A percentile compares a stretch with the other conserved stretches of the same genome.
Evolutionary conservation across 1,140 invertebrate genomes (phyloP).

Genomic region (Phymastichus coffea): DNA sequence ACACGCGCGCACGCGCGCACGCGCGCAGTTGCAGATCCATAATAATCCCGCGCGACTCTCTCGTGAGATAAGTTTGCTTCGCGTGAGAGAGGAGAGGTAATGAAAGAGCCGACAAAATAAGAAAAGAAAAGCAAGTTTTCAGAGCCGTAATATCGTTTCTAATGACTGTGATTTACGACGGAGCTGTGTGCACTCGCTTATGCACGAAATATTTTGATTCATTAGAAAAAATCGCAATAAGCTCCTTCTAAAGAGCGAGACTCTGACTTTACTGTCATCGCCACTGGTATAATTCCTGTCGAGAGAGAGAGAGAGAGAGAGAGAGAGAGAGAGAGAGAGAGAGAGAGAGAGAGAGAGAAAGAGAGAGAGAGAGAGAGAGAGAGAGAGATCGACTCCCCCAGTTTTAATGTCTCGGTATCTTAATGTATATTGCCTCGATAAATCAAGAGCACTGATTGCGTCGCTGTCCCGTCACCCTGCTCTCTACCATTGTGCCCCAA

Average conservation of each 20-base stretch:
- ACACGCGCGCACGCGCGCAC: constrained; percentile 33
- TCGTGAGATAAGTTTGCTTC: constrained; percentile 1
- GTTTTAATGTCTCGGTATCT: constrained; percentile 32
- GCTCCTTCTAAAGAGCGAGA: too few relatives aligned
- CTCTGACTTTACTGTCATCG: too few relatives aligned
- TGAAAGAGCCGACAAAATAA: constrained; percentile 1
- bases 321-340: too few relatives aligned
- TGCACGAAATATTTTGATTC: not conserved
- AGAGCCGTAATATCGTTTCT: constrained; percentile 33
- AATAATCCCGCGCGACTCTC: constrained; percentile 39
- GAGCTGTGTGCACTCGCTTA: too few relatives aligned
- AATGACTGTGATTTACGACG: constrained; percentile 55
- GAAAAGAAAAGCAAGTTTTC: constrained; percentile 25
- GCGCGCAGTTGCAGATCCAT: constrained; percentile 35
- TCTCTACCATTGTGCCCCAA: constrained; percentile 3
- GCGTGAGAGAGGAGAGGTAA: not conserved
- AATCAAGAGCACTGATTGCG: constrained; percentile 32
- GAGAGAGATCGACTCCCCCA: constrained; percentile 24
- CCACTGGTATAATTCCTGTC: too few relatives aligned
- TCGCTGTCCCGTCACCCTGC: constrained; percentile 1
- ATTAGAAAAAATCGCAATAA: not conserved
- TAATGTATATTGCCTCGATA: constrained; percentile 35
- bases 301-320: too few relatives aligned
- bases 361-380: not conserved
- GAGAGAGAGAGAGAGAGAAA: too few relatives aligned